A percentile compares a stretch with the other conserved stretches of the same genome.
Conservation (phyloP, 2,113 vertebrate genomes). For the Pseudolaguvia tuberculata region DNA sequence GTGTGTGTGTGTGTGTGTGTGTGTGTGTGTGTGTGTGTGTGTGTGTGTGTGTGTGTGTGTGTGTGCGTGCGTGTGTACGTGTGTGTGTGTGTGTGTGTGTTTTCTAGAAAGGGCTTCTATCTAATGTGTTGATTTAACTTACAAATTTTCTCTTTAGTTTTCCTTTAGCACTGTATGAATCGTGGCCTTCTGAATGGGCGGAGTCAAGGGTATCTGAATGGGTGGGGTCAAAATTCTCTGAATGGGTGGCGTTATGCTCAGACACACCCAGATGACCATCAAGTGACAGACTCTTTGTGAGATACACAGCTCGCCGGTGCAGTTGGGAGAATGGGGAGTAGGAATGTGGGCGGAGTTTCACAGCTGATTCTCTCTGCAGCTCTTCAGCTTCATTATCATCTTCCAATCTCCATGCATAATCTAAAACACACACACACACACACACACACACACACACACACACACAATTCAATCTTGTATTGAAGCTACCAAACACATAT, state of each 20-base stretch:
- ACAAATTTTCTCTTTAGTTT: constrained; percentile 87
- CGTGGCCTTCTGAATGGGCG: constrained; percentile 57
- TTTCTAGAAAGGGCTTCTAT: background rate
- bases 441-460: constrained; percentile 9
- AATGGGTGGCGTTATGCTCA: constrained; percentile 53
- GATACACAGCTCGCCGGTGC: constrained; percentile 74
- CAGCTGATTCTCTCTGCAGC: constrained; percentile 40
- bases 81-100: too few relatives aligned
- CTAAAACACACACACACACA: constrained; percentile 53
- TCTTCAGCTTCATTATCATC: constrained; percentile 69
- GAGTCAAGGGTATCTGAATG: constrained; percentile 54
- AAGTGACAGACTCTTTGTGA: constrained; percentile 81
- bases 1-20: too few relatives aligned
- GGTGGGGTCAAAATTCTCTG: constrained; percentile 57
- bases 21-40: too few relatives aligned
- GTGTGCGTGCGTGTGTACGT: too few relatives aligned
- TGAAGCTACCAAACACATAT: too few relatives aligned
- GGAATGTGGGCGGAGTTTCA: constrained; percentile 60
- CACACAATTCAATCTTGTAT: background rate
- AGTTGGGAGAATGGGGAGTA: constrained; percentile 77
- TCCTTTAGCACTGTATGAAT: constrained; percentile 58
- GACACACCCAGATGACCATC: constrained; percentile 79
- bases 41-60: too few relatives aligned
- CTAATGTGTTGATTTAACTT: constrained; percentile 59
- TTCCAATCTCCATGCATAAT: constrained; percentile 78